Evolutionary conservation across 2,113 vertebrate species (phyloP).

Genomic region (Panthera uncia): DNA sequence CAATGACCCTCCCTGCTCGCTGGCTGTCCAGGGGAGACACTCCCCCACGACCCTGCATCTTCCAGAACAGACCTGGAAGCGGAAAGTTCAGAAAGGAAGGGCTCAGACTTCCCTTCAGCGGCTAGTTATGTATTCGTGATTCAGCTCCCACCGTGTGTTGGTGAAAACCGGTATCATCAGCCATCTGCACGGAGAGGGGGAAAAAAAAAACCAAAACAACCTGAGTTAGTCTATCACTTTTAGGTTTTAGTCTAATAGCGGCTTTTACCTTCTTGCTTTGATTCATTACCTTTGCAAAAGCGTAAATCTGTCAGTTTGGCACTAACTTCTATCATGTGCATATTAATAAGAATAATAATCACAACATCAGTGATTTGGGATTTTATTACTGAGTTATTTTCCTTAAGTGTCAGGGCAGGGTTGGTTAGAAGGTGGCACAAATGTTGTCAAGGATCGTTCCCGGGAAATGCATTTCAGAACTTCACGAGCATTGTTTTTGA

Average conservation of each 20-base stretch:
- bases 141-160: slow-evolving; percentile 40
- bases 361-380: slow-evolving; percentile 76
- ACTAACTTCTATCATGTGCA: slow-evolving; percentile 79
- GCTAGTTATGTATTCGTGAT: slow-evolving; percentile 17
- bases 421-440: slow-evolving; percentile 68
- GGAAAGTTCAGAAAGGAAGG: neutral
- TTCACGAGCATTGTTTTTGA: slow-evolving; percentile 10
- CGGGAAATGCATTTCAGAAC: slow-evolving; percentile 67
- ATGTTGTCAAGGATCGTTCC: slow-evolving; percentile 43
- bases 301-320: slow-evolving; percentile 80
- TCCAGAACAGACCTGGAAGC: neutral
- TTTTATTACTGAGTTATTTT: slow-evolving; percentile 80
- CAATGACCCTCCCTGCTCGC: too few species aligned
- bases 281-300: slow-evolving; percentile 82
- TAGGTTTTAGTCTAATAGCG: slow-evolving; percentile 75
- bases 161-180: slow-evolving; percentile 48
- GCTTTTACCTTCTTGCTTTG: slow-evolving; percentile 82
- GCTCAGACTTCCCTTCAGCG: neutral
- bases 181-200: slow-evolving; percentile 33
- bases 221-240: slow-evolving; percentile 74
- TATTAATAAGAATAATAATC: slow-evolving; percentile 83
- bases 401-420: slow-evolving; percentile 77
- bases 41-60: too few species aligned
- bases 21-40: neutral
- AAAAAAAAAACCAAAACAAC: neutral